phyloP scores from a whole-genome alignment of 2,113 vertebrate genomes.

The Pangasianodon gigas region DNA sequence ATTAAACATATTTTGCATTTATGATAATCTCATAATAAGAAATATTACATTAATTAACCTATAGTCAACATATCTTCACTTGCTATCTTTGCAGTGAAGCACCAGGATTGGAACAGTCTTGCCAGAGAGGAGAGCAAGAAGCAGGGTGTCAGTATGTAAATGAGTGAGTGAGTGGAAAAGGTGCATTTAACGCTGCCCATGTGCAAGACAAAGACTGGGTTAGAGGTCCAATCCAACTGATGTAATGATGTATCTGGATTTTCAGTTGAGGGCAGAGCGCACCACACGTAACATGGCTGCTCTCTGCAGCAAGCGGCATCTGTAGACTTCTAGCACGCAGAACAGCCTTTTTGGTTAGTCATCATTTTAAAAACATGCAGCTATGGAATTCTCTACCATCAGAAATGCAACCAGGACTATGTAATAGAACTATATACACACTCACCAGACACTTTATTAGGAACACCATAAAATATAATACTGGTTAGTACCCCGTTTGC shows the following conservation, averaged over 20 bases:
- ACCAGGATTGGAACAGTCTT: background rate
- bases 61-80: background rate
- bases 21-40: background rate
- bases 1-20: background rate
- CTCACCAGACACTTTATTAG: too few relatives aligned
- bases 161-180: background rate
- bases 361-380: background rate
- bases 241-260: constrained; percentile 74
- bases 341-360: background rate
- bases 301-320: constrained; percentile 41
- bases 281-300: constrained; percentile 57
- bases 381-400: background rate
- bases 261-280: constrained; percentile 71
- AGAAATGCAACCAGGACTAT: background rate
- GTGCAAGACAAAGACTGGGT: background rate
- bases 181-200: background rate
- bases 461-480: too few relatives aligned
- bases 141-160: background rate
- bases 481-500: too few relatives aligned
- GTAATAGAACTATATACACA: background rate
- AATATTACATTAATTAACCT: background rate
- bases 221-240: too few relatives aligned
- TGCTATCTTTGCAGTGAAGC: background rate
- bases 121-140: background rate
- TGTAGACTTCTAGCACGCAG: background rate